Evolutionary conservation across 2,888 invertebrate genomes (phyloP), one percentile per base, ranked within the genome.

Genomic region (Eilema sororculum): DNA sequence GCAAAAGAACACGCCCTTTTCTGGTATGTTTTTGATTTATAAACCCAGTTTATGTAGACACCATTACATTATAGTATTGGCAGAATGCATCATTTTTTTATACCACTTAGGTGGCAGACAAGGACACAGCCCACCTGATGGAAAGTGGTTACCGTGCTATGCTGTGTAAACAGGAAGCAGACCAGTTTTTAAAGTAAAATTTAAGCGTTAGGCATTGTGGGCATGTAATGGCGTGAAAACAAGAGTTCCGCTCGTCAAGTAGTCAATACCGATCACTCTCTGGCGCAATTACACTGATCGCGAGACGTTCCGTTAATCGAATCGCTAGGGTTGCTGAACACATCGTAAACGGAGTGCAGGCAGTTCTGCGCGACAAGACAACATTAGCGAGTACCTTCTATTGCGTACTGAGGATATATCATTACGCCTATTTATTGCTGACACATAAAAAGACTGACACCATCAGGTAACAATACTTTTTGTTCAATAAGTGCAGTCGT

Each of bases 281-380:
- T n/a, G 56, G 52, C 61, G 61, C 69, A 65, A 65, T 69, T 69
- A 65, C 69, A 56, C 5, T 63, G 69, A 61, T 69, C 65, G 56
- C 25, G 61, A 61, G 61, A 69, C 56, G 65, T 65, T 24, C 28
- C 57, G 37, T 61, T 69, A 61, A 61, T 65, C 65, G 69, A 65
- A 25, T 25, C 56, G 22, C 9, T 69, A 69, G 69, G 69, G 69
- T 20, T 70, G 65, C 22, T 52, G 28, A 58, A 9, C 62, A 20
- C 37, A 6, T 2, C 37, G 3, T n/a, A 24, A 22, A 5, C 41
- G 3, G 13, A 16, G 41, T 3, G n/a, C n/a, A n/a, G n/a, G 37
- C 56, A 56, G 4, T 22, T 24, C 22, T 20, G 20, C 25, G 10
- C 2, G 3, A 10, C 9, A 1, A 13, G 37, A 24, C 13, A 8